Percentiles rank a stretch among this genome's conserved stretches.
Evolutionary conservation across 2,113 vertebrate species (phyloP).

Genomic region (Dicentrarchus labrax): DNA sequence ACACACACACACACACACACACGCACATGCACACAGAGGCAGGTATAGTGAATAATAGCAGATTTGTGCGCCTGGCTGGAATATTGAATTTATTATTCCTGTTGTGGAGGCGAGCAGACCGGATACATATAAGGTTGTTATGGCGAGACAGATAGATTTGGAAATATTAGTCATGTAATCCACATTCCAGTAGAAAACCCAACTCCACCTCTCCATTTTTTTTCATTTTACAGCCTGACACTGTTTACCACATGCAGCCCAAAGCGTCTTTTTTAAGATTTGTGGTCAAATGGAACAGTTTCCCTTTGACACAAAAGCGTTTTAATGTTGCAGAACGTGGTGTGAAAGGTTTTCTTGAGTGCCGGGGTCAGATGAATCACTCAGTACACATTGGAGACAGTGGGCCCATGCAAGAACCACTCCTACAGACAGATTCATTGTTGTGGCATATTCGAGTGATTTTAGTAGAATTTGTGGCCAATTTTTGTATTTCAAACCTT

Average conservation of each 20-base stretch:
- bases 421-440: not conserved
- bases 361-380: conserved; percentile 49
- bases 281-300: conserved; percentile 38
- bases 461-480: not conserved
- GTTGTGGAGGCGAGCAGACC: conserved; percentile 60
- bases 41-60: conserved; percentile 61
- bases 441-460: not conserved
- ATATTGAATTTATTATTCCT: conserved; percentile 69
- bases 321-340: conserved; percentile 23
- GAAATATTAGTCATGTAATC: conserved; percentile 71
- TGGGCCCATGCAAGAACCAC: not conserved
- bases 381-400: conserved; percentile 2
- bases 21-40: conserved; percentile 25
- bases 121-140: conserved; percentile 57
- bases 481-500: not conserved
- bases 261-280: conserved; percentile 24
- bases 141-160: conserved; percentile 65
- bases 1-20: not conserved
- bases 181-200: conserved; percentile 54
- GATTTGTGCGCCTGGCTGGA: conserved; percentile 51
- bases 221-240: conserved; percentile 43
- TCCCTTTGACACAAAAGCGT: conserved; percentile 41
- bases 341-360: conserved; percentile 13
- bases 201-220: conserved; percentile 43
- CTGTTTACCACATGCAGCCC: conserved; percentile 48